A percentile compares a stretch with the other conserved stretches of the same genome.
Conservation (phyloP, 2,888 invertebrate genomes). For the Polymixis lichenea region DNA sequence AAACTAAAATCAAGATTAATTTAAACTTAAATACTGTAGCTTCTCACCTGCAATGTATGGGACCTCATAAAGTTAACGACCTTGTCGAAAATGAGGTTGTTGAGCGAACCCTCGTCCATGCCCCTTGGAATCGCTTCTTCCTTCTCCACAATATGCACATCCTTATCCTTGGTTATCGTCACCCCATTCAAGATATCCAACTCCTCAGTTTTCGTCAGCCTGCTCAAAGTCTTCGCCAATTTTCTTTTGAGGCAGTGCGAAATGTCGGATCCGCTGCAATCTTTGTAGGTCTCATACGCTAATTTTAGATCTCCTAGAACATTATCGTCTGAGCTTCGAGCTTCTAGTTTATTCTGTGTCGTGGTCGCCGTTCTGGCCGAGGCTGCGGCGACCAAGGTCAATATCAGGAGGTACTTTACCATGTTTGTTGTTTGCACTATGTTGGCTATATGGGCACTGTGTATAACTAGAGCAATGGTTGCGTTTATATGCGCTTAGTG, state of each 20-base stretch:
- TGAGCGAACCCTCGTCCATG: slow-evolving; percentile 93
- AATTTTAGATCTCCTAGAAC: slow-evolving; percentile 93
- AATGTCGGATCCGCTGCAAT: slow-evolving; percentile 93
- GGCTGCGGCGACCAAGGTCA: slow-evolving; percentile 89
- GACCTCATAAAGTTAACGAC: slow-evolving; percentile 94
- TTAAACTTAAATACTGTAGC: neutral
- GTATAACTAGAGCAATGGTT: slow-evolving; percentile 83
- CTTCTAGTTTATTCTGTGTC: slow-evolving; percentile 86
- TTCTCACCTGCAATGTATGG: slow-evolving; percentile 94
- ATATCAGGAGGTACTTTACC: slow-evolving; percentile 91
- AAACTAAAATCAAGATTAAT: neutral
- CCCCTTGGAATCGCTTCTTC: slow-evolving; percentile 94
- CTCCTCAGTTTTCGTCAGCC: slow-evolving; percentile 92
- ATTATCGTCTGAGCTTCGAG: slow-evolving; percentile 85
- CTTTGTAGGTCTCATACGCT: slow-evolving; percentile 95
- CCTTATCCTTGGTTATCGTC: slow-evolving; percentile 92
- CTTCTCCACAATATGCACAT: slow-evolving; percentile 90
- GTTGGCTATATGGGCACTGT: slow-evolving; percentile 85
- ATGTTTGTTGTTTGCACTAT: slow-evolving; percentile 87
- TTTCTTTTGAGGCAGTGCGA: slow-evolving; percentile 95
- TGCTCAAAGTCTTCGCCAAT: slow-evolving; percentile 94
- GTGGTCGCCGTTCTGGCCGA: slow-evolving; percentile 89
- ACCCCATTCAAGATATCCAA: slow-evolving; percentile 94
- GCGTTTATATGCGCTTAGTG: slow-evolving; percentile 89
- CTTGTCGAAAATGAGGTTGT: slow-evolving; percentile 94